Evolutionary conservation across 2,888 invertebrate genomes (phyloP), one percentile per base, ranked within the genome.

Genomic region (Trissoscelio sp.): DNA sequence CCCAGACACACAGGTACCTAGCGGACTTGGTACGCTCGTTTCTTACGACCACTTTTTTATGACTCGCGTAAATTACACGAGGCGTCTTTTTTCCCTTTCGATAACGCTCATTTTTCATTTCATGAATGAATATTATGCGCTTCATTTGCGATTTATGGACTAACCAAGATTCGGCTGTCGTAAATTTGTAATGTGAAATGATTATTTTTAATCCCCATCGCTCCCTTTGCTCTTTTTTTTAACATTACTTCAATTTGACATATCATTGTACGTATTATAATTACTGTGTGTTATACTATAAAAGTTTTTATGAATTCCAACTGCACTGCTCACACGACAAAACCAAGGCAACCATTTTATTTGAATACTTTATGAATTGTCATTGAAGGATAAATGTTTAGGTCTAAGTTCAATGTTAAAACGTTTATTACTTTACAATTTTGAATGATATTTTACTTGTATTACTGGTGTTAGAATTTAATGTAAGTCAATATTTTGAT

Each of bases 61-160:
- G 39, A 58, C 53, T 22, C 37, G 64, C 57, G 16, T 42, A 66
- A 75, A 75, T 66, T 75, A 66, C 44, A 53, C 42, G 62, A 28
- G 22, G 12, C 55, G 16, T 53, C n/a, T 34, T 44, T 44, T 14
- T 55, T 60, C 48, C 48, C n/a, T 28, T 20, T 42, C 66, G 53
- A 60, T 72, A 60, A 62, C 66, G 28, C 58, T 51, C 66, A 51
- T 66, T 66, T 75, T 75, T 75, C 74, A 66, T 42, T 58, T 34
- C 64, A 64, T 73, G 42, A 53, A 73, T 66, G 74, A 64, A 75
- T 55, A 75, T 66, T 66, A 57, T 48, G 28, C 22, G 28, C 62
- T 28, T 60, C 14, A 48, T 51, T 70, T 24, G 20, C 18, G 39
- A 55, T 73, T 64, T 64, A 46, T 44, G 42, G 14, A 42, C 12